Percentiles rank a stretch among this genome's conserved stretches.
Conservation (phyloP, 2,888 invertebrate species). For the Adela reaumurella region DNA sequence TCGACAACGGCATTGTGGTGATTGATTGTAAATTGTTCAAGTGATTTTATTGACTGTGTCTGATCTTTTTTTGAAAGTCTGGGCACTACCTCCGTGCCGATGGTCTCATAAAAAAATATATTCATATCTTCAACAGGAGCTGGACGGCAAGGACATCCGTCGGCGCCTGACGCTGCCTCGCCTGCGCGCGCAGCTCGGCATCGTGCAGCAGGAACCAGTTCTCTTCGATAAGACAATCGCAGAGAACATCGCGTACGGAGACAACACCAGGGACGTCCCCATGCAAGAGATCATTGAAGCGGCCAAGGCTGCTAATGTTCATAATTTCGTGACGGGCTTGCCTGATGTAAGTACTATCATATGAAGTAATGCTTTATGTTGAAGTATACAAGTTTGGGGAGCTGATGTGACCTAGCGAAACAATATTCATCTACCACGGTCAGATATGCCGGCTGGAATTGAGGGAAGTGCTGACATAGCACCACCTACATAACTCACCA, state of each 20-base stretch:
- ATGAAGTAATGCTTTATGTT: no score
- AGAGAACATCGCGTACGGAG: constrained; percentile 87
- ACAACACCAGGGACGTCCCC: constrained; percentile 57
- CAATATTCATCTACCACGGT: no score
- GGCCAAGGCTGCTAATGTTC: constrained; percentile 73
- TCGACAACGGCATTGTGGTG: constrained; percentile 51
- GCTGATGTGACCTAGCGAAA: no score
- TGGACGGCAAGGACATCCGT: constrained; percentile 57
- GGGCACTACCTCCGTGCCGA: no score
- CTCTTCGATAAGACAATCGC: constrained; percentile 76
- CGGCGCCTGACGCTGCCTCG: constrained; percentile 58
- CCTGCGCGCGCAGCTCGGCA: constrained; percentile 68
- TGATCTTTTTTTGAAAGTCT: no score
- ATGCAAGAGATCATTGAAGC: constrained; percentile 69
- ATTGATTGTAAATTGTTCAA: no score
- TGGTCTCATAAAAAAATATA: no score
- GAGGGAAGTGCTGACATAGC: no score
- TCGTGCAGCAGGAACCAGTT: constrained; percentile 82
- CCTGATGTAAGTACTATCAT: constrained; percentile 64
- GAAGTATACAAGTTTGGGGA: no score
- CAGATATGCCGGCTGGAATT: no score
- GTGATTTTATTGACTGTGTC: no score
- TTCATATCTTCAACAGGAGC: constrained; percentile 22
- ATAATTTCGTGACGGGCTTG: constrained; percentile 65
- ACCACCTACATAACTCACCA: no score